Conservation (phyloP, 2,113 vertebrate species). For the Zosterops pallidus region DNA sequence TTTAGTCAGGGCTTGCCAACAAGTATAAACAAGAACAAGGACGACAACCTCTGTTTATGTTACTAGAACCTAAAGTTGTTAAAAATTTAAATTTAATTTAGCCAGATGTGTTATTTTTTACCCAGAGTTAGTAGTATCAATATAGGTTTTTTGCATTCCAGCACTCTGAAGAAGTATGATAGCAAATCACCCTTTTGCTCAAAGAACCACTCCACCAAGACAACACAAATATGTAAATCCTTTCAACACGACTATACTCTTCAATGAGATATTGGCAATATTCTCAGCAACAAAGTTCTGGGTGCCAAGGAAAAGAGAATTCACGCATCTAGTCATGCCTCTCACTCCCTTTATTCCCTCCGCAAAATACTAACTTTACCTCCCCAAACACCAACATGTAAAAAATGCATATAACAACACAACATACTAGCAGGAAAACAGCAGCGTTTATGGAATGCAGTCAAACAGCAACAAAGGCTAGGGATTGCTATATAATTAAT, state of each 20-base stretch:
- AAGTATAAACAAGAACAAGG: not conserved
- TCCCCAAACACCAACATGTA: not conserved
- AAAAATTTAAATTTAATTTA: not conserved
- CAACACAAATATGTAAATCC: not conserved
- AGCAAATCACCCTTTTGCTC: not conserved
- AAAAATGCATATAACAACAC: not conserved
- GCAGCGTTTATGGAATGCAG: not conserved
- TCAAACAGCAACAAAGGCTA: constrained; percentile 26
- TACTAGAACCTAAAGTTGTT: not conserved
- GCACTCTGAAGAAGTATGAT: not conserved
- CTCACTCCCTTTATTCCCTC: not conserved
- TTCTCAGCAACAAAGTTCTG: not conserved
- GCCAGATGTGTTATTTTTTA: not conserved
- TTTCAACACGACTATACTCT: not conserved
- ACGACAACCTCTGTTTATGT: not conserved
- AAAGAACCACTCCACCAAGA: not conserved
- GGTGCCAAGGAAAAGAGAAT: not conserved
- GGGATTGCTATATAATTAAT: constrained; percentile 62
- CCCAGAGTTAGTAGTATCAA: not conserved
- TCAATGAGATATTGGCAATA: not conserved
- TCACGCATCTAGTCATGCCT: not conserved
- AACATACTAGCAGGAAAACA: not conserved
- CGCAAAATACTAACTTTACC: not conserved
- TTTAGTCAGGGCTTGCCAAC: not conserved
- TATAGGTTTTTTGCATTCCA: not conserved